phyloP scores from a whole-genome alignment of 1,140 invertebrate genomes.

The Cydia splendana region DNA sequence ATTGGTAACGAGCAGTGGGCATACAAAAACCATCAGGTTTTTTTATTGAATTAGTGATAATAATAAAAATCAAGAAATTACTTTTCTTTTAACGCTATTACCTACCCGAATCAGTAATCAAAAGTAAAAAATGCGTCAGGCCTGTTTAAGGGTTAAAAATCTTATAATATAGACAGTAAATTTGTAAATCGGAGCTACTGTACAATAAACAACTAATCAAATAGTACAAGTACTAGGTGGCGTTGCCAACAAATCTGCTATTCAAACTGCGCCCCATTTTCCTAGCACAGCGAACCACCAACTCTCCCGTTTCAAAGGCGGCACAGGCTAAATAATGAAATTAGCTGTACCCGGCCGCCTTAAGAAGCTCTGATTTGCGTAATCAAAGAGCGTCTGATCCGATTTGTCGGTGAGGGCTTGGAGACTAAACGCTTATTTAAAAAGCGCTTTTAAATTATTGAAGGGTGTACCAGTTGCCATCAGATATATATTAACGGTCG shows the following conservation, averaged over 20 bases:
- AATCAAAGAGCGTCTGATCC: conserved; percentile 67
- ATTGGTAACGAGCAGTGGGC: too few species aligned
- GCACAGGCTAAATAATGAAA: conserved; percentile 51
- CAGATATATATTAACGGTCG: too few species aligned
- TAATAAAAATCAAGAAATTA: too few species aligned
- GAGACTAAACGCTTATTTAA: not conserved
- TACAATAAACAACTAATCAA: not conserved
- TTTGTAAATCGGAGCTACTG: too few species aligned
- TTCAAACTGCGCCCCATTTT: not conserved
- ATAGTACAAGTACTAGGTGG: not conserved
- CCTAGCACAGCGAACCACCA: not conserved
- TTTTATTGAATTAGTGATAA: too few species aligned
- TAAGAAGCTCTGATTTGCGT: conserved; percentile 61
- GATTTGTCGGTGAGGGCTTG: conserved; percentile 44
- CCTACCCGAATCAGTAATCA: too few species aligned
- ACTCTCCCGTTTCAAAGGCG: conserved; percentile 35
- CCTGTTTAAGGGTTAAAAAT: too few species aligned
- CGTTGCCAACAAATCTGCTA: not conserved
- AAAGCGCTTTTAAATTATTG: not conserved
- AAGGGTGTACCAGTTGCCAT: too few species aligned
- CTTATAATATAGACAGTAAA: too few species aligned
- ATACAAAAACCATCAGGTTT: too few species aligned
- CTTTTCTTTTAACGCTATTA: too few species aligned
- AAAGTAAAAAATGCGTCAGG: too few species aligned
- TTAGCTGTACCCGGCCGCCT: conserved; percentile 50